Evolutionary conservation across 2,797 vertebrate species (phyloP).

Genomic region (Bradypodion ventrale): DNA sequence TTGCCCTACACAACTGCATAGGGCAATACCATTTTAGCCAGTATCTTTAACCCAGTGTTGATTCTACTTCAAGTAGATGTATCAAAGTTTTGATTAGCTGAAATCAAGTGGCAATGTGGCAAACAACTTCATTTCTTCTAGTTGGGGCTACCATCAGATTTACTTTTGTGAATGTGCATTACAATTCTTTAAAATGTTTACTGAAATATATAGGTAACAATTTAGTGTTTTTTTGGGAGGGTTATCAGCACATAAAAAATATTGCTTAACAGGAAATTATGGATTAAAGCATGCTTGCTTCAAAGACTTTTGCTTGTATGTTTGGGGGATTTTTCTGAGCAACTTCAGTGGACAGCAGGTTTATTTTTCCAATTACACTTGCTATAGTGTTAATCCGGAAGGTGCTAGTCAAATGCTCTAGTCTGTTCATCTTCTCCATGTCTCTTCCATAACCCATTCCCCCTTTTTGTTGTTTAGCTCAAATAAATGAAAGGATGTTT

Average conservation of each 20-base stretch:
- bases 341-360: slow-evolving; percentile 39
- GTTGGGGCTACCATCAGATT: no score
- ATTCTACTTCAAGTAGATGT: no score
- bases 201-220: neutral
- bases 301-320: neutral
- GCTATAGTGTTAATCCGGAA: slow-evolving; percentile 1
- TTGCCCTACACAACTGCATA: no score
- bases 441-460: neutral
- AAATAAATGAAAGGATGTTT: slow-evolving; percentile 44
- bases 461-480: slow-evolving; percentile 13
- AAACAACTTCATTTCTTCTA: no score
- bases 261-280: neutral
- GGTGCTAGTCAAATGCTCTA: slow-evolving; percentile 4
- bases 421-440: neutral
- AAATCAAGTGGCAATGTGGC: no score
- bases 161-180: neutral
- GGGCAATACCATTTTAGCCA: no score
- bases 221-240: neutral
- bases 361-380: slow-evolving; percentile 31
- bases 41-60: no score
- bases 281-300: neutral
- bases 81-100: no score
- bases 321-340: neutral
- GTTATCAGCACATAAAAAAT: neutral
- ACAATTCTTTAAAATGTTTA: neutral